Evolutionary conservation across 2,797 vertebrate species (phyloP), one percentile per base, ranked within the genome.

Genomic region (Alauda arvensis): DNA sequence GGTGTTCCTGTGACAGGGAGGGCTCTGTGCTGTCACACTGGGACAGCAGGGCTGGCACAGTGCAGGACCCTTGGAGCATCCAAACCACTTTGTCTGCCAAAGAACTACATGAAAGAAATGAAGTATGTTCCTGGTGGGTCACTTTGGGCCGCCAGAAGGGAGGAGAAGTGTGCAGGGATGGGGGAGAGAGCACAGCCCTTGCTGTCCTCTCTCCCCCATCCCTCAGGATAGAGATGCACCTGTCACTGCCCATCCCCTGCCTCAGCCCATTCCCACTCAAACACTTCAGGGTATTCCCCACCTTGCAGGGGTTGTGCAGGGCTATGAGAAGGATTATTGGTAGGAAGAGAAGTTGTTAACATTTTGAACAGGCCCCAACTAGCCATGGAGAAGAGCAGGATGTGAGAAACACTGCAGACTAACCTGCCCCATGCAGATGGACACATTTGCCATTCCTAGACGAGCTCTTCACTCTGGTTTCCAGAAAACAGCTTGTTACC

Each of bases 71-170:
- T 60, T 40, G 28, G 28, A 55, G 39, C 40, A 45, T 14, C 55
- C 48, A 25, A 37, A 57, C 23, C 0, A 1, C 14, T 71, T 48
- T 42, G 49, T 49, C 61, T 77, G 43, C 37, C 66, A 0, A 0
- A 23, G n/a, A 8, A 9, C 39, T 18, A 29, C 24, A 12, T 42
- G 48, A 69, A 70, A 61, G 55, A 55, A 72, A 74, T 1, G 0
- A 20, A 20, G 1, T 12, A 1, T 33, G 48, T 4, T 49, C 46
- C 42, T 33, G 43, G 8, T 57, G 34, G 72, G 61, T 55, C 49
- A n/a, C 4, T 18, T 6, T 57, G 61, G 33, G 43, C 34, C 16
- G 28, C 15, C 40, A 28, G 57, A 55, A 79, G 25, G 25, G 52
- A 67, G 49, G 29, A 42, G 33, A 40, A 11, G 13, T 25, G 14